These are phyloP conservation scores for Poecilobothrus nobilitatus DNA, from an alignment of 2,888 invertebrate species.

Conservation along the genomic window DNA sequence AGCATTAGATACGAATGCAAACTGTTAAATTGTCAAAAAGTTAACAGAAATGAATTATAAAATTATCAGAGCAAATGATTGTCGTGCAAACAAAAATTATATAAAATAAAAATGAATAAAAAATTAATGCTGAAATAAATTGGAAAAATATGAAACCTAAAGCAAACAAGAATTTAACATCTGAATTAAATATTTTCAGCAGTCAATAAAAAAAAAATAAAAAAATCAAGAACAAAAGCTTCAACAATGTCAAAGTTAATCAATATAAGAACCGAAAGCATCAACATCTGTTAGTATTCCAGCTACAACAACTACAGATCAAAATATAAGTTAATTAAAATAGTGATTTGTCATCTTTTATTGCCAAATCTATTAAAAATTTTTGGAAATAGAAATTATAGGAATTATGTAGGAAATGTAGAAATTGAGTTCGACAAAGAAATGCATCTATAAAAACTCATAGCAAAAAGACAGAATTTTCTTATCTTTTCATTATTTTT, in stretches of 20 bases:
- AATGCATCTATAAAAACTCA: no score
- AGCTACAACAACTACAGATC: not conserved
- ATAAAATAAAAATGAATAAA: no score
- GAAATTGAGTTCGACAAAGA: no score
- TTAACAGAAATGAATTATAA: no score
- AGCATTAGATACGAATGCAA: no score
- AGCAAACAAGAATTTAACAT: slow-evolving; percentile 1
- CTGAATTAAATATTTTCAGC: slow-evolving; percentile 32
- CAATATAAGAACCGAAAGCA: slow-evolving; percentile 26
- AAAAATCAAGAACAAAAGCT: slow-evolving; percentile 36
- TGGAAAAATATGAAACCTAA: not conserved
- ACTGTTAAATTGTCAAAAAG: no score
- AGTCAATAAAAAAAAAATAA: slow-evolving; percentile 36
- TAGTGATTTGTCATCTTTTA: slow-evolving; percentile 36
- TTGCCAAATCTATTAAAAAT: slow-evolving; percentile 38
- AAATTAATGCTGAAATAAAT: not conserved
- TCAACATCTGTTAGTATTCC: slow-evolving; percentile 26
- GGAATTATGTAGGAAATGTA: no score
- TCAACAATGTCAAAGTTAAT: slow-evolving; percentile 26
- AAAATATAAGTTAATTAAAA: slow-evolving; percentile 23
- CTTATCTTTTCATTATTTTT: no score
- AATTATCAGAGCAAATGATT: no score
- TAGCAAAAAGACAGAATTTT: no score
- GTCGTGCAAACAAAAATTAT: no score
- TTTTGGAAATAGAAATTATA: slow-evolving; percentile 46